Evolutionary conservation across 2,797 vertebrate genomes (phyloP), one percentile per base, ranked within the genome.

Genomic region (Chrysolophus pictus): DNA sequence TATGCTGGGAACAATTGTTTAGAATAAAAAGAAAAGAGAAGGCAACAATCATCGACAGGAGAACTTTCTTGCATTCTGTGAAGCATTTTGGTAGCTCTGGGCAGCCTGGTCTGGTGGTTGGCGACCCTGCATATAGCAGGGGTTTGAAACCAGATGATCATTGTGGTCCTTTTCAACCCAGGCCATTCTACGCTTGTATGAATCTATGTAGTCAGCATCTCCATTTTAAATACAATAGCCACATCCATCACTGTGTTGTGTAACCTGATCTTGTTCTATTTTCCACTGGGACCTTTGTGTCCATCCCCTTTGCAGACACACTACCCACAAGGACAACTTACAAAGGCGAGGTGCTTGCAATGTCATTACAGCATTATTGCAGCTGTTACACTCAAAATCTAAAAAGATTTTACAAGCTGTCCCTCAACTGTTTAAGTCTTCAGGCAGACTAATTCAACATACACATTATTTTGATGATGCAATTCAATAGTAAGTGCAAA

Each of bases 301-400:
- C 23, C 49, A 71, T 75, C 59, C n/a, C 4, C 41, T 67, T 26
- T 65, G 29, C 55, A 13, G 0, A 0, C 3, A 53, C 4, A 0
- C 21, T 55, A 14, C 9, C 12, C 64, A 37, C 44, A 78, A 28
- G 44, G 33, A 53, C 19, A 41, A 9, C 16, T 65, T 67, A 47
- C n/a, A 56, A 47, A 64, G 26, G n/a, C 2, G n/a, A n/a, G 4
- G 23, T 39, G 6, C 24, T 88, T 49, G 14, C 51, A 39, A 9
- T 8, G 8, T 21, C 17, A 6, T 29, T 15, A 33, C 8, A 78
- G 67, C 33, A 68, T 15, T 35, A 81, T 72, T 15, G 41, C 81
- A 39, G 14, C 73, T 0, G 0, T 23, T 46, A 42, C 49, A 82
- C 46, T 4, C 31, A 73, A 69, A 75, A 69, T 16, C 55, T 53